A percentile compares a stretch with the other conserved stretches of the same genome.
Conservation (phyloP, 1,140 invertebrate species). For the Vanessa atalanta region DNA sequence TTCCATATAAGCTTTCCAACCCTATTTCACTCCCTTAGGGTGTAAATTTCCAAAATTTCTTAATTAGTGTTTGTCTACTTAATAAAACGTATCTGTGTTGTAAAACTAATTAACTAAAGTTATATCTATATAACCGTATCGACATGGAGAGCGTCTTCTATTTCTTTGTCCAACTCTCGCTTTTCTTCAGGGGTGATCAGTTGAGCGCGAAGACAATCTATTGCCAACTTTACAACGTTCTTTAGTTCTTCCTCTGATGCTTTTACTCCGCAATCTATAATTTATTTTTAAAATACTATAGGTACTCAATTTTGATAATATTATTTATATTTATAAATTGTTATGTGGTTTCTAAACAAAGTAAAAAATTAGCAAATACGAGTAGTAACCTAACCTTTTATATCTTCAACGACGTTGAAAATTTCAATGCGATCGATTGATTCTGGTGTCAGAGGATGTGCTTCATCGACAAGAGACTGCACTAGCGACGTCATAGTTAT, state of each 20-base stretch:
- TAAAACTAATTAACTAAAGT: too few species aligned
- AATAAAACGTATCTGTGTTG: too few species aligned
- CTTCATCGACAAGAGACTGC: conserved; percentile 56
- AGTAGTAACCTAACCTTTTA: conserved; percentile 52
- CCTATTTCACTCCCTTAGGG: too few species aligned
- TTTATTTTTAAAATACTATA: background rate
- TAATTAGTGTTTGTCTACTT: too few species aligned
- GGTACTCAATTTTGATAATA: background rate
- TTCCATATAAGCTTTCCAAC: too few species aligned
- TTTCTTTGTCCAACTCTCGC: conserved; percentile 47
- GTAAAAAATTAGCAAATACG: background rate
- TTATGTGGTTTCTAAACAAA: background rate
- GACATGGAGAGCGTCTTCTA: conserved; percentile 50
- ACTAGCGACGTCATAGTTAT: conserved; percentile 65
- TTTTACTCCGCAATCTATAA: conserved; percentile 57
- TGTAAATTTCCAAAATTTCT: too few species aligned
- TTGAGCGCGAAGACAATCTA: conserved; percentile 64
- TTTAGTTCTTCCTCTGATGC: conserved; percentile 50
- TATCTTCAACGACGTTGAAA: conserved; percentile 55
- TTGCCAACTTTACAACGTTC: conserved; percentile 49
- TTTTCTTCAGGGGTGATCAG: conserved; percentile 51
- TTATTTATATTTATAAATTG: too few species aligned
- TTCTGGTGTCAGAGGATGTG: conserved; percentile 52
- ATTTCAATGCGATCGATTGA: conserved; percentile 55
- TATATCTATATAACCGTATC: conserved; percentile 33